Evolutionary conservation across 2,888 invertebrate genomes (phyloP).

Genomic region (Pristionchus entomophagus): DNA sequence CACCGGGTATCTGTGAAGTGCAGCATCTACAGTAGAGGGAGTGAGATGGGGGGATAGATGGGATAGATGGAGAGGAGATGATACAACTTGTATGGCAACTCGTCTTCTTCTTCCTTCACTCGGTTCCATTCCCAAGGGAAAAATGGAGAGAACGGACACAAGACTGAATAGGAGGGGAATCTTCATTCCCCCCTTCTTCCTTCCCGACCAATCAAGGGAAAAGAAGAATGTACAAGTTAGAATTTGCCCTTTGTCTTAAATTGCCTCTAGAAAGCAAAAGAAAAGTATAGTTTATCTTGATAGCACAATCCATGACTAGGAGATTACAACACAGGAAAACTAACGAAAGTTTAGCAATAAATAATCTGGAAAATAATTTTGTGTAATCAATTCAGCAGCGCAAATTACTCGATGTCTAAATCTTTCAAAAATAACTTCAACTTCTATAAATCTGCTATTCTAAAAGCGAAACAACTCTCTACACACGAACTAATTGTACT

Average conservation of each 20-base stretch:
- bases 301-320: background rate
- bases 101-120: background rate
- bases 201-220: background rate
- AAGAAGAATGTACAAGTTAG: background rate
- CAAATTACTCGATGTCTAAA: background rate
- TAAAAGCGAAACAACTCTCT: too few relatives aligned
- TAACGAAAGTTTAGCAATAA: constrained; percentile 16
- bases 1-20: too few relatives aligned
- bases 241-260: too few relatives aligned
- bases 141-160: constrained; percentile 31
- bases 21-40: too few relatives aligned
- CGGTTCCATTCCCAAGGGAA: background rate
- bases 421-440: background rate
- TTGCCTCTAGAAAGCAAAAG: background rate
- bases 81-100: constrained; percentile 27
- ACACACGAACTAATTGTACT: too few relatives aligned
- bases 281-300: background rate
- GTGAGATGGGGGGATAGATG: background rate
- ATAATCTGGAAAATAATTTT: background rate
- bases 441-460: too few relatives aligned
- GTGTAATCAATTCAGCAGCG: background rate
- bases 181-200: background rate
- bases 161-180: background rate
- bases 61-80: background rate
- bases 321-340: background rate